These are phyloP conservation scores for Carpatolechia fugitivella DNA, from an alignment of 2,888 invertebrate species.

Conservation along the genomic window DNA sequence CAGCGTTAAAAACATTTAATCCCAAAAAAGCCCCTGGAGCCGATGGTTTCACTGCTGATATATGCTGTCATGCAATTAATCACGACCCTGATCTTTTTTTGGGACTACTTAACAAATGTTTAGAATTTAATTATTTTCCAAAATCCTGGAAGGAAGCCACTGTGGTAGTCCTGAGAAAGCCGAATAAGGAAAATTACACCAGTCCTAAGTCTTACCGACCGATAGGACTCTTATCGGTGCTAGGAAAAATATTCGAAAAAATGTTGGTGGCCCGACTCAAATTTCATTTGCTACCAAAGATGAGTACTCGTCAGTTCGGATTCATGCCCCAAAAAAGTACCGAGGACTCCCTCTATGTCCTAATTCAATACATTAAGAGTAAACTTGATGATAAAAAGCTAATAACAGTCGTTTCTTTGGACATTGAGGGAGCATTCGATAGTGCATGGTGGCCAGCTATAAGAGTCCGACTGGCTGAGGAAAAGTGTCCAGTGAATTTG, in stretches of 20 bases:
- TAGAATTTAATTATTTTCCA: background rate
- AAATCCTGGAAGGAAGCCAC: background rate
- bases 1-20: background rate
- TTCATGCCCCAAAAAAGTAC: constrained; percentile 20
- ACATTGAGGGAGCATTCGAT: constrained; percentile 7
- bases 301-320: constrained; percentile 19
- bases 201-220: constrained; percentile 8
- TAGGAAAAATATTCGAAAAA: constrained; percentile 8
- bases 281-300: constrained; percentile 6
- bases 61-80: background rate
- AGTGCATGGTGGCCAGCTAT: constrained; percentile 22
- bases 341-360: constrained; percentile 9
- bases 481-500: constrained; percentile 13
- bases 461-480: constrained; percentile 13
- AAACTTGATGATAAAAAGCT: background rate
- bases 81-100: background rate
- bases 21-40: constrained; percentile 14
- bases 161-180: background rate
- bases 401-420: background rate
- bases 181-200: background rate
- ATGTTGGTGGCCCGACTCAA: constrained; percentile 11
- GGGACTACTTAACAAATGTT: background rate
- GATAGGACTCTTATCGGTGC: constrained; percentile 13
- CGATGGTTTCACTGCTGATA: background rate
- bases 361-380: constrained; percentile 2